Percentiles rank a stretch among this genome's conserved stretches.
phyloP scores from a whole-genome alignment of 1,140 invertebrate genomes.

The Aradophagus sp. region DNA sequence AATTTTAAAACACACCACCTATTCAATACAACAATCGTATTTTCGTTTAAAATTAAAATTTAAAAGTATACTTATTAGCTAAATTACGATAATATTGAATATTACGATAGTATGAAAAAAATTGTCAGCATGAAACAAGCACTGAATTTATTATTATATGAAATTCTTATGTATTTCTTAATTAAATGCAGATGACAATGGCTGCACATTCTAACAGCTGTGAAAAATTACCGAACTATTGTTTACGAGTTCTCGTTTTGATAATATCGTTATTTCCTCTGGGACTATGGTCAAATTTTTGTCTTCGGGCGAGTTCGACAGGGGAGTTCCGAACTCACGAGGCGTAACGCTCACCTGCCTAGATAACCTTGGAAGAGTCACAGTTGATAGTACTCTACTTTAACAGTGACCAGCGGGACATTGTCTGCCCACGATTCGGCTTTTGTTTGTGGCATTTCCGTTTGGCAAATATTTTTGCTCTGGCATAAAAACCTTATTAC shows the following conservation, averaged over 20 bases:
- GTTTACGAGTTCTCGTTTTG: slow-evolving; percentile 29
- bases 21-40: no score
- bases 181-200: slow-evolving; percentile 46
- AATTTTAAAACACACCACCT: no score
- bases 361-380: slow-evolving; percentile 46
- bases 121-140: no score
- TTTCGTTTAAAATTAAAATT: no score
- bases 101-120: no score
- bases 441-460: slow-evolving; percentile 47
- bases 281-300: slow-evolving; percentile 36
- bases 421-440: slow-evolving; percentile 6
- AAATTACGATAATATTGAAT: no score
- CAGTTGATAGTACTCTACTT: slow-evolving; percentile 46
- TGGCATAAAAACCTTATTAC: no score
- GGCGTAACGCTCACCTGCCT: slow-evolving; percentile 52
- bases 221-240: slow-evolving; percentile 26
- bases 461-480: slow-evolving; percentile 26
- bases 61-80: no score
- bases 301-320: slow-evolving; percentile 20
- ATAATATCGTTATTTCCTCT: slow-evolving; percentile 45
- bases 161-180: no score
- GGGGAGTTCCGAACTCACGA: slow-evolving; percentile 34
- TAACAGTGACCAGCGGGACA: slow-evolving; percentile 31
- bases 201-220: slow-evolving; percentile 24
- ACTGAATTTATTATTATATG: no score